These are phyloP conservation scores for Microdon myrmicae DNA, from an alignment of 2,888 invertebrate species.

Conservation along the genomic window DNA sequence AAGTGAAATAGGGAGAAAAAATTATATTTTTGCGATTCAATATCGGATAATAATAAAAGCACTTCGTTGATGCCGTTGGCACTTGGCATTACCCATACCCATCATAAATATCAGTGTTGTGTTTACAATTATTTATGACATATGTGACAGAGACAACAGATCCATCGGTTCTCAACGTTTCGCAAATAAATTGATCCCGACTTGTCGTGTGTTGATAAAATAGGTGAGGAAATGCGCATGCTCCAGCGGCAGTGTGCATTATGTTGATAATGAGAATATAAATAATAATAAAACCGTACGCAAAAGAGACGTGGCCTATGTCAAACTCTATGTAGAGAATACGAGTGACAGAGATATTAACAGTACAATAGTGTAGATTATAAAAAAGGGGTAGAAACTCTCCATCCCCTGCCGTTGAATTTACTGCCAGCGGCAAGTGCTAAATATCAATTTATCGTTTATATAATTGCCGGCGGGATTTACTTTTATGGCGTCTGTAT, in stretches of 20 bases:
- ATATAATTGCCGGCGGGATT: constrained; percentile 52
- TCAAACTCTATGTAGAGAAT: background rate
- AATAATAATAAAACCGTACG: constrained; percentile 41
- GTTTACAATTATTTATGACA: constrained; percentile 57
- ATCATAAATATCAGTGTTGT: constrained; percentile 44
- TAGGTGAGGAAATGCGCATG: constrained; percentile 40
- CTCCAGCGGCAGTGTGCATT: constrained; percentile 28
- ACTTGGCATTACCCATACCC: constrained; percentile 18
- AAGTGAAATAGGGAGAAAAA: background rate
- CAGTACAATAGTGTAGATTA: too few species aligned
- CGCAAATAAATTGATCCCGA: constrained; percentile 16
- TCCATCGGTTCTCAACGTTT: constrained; percentile 13
- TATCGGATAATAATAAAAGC: constrained; percentile 2
- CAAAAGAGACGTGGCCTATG: constrained; percentile 11
- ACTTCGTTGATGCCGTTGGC: constrained; percentile 17
- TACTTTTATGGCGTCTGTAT: constrained; percentile 20
- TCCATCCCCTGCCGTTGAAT: too few species aligned
- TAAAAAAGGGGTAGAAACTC: background rate
- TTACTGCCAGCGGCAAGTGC: too few species aligned
- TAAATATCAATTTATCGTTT: constrained; percentile 33
- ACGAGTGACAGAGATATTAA: constrained; percentile 4
- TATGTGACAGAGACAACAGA: constrained; percentile 51
- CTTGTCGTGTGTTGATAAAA: constrained; percentile 37
- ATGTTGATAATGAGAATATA: constrained; percentile 43
- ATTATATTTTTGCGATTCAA: constrained; percentile 3